phyloP scores from a whole-genome alignment of 2,888 invertebrate genomes.

The Chrysotoxum bicinctum region DNA sequence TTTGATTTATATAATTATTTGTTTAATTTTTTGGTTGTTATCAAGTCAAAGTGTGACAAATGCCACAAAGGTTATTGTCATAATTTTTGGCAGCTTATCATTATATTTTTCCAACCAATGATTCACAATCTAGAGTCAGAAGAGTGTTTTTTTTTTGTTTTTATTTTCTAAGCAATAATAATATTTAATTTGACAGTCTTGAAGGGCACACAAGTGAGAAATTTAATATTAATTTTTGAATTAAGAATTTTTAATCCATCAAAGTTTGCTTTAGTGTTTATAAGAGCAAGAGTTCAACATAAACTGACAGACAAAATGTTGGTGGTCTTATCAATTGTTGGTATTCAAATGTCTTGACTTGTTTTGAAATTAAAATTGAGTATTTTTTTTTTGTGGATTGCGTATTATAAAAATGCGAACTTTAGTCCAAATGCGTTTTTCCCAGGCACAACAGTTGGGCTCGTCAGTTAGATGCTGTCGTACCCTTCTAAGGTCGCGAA shows the following conservation, averaged over 20 bases:
- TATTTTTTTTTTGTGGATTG: neutral
- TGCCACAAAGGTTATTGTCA: constrained; percentile 16
- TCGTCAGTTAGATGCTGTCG: too few species aligned
- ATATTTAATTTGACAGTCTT: neutral
- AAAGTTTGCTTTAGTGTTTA: neutral
- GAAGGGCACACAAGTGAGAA: neutral
- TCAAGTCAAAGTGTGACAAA: constrained; percentile 27
- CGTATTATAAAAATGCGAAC: too few species aligned
- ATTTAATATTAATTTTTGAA: neutral
- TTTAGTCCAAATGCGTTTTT: too few species aligned
- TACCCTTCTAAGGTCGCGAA: too few species aligned
- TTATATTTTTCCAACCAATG: neutral
- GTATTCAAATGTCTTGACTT: neutral
- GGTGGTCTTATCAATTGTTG: neutral
- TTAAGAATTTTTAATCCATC: neutral
- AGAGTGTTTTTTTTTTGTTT: neutral
- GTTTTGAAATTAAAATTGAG: neutral
- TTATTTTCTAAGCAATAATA: neutral
- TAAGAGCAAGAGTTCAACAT: neutral
- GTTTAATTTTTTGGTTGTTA: constrained; percentile 6
- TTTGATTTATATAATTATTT: constrained; percentile 19
- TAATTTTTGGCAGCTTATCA: constrained; percentile 9
- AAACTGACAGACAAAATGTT: neutral
- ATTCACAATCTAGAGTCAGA: neutral
- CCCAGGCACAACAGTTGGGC: too few species aligned